These are phyloP conservation scores for Henricia sp. DNA, from an alignment of 53 echinoderm and acorn worm genomes.

Conservation along the genomic window DNA sequence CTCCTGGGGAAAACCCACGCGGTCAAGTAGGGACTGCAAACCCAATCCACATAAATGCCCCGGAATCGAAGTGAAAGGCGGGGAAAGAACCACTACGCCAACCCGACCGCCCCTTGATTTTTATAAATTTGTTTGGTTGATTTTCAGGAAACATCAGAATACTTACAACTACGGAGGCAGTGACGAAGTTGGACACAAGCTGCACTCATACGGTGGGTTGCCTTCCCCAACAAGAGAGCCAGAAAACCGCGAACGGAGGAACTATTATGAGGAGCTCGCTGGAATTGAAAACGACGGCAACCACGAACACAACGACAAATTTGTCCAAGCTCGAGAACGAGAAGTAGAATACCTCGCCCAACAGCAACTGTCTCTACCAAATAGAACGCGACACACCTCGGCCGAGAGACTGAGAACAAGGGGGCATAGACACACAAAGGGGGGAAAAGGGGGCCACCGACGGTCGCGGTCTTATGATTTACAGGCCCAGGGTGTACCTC, in stretches of 20 bases:
- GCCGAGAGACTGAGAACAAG: constrained; percentile 45
- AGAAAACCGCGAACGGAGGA: constrained; percentile 87
- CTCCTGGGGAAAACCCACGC: too few relatives aligned
- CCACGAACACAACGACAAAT: constrained; percentile 52
- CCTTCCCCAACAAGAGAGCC: constrained; percentile 32
- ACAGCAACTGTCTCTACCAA: constrained; percentile 16
- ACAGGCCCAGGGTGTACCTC: constrained; percentile 1
- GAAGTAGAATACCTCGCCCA: constrained; percentile 39
- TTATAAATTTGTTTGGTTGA: too few relatives aligned
- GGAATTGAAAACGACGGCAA: constrained; percentile 88
- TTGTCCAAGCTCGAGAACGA: constrained; percentile 35
- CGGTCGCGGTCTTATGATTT: constrained; percentile 66
- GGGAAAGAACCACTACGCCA: too few relatives aligned
- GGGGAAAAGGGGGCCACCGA: constrained; percentile 55
- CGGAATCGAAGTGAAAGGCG: too few relatives aligned
- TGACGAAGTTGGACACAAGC: constrained; percentile 30
- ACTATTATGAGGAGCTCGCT: constrained; percentile 89
- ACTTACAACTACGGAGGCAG: constrained; percentile 25
- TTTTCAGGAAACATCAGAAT: constrained; percentile 51
- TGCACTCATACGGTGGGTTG: constrained; percentile 9
- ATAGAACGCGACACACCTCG: constrained; percentile 43
- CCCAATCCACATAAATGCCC: too few relatives aligned
- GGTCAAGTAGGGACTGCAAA: too few relatives aligned
- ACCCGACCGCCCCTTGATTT: too few relatives aligned
- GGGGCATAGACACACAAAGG: constrained; percentile 64